Base-by-base conservation (phyloP, 2,888 invertebrate species). In the Pammene fasciana region DNA sequence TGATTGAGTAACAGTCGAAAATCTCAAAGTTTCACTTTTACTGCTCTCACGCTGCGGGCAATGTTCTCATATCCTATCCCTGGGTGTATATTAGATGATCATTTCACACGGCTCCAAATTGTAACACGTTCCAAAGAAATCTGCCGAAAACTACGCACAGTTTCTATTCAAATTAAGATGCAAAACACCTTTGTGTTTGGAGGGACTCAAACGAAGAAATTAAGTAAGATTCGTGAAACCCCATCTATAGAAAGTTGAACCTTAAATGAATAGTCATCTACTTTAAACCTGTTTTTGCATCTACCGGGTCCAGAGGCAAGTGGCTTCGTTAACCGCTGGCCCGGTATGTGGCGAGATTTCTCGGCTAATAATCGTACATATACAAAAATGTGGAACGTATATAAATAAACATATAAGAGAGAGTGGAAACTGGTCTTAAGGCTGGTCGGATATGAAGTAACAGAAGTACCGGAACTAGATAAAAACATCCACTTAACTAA, bases 191-290 rank as follows among this genome's bases (percentile, higher is more conserved):
- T 66, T 65, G 65, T 64, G 48, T 56, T 18, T 64, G 56, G 26
- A 26, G 26, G 41, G 46, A 46, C 54, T 54, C 46, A 38, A 68
- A 52, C 57, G 64, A 68, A 66, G 70, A 62, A 70, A 64, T 67
- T 64, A 56, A 18, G 56, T 59, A 50, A 67, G 70, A 67, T 62
- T 50, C 65, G 72, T 71, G 66, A 73, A 73, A 71, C 71, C 61
- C 67, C 77, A 78, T 81, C 79, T 79, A 82, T 87, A 88, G 88
- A 88, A 88, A 88, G 87, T 79, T 75, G 76, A 77, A 78, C 78
- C 79, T 82, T 82, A 75, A 80, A 82, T 82, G 77, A 80, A 79
- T 79, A 70, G 70, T 70, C 70, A 76, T 81, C 80, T 77, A 78
- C 77, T 79, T 75, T 75, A 80, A 87, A 87, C 87, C 86, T 79